Evolutionary conservation across 2,888 invertebrate genomes (phyloP).

Genomic region (Lasioglossum morio): DNA sequence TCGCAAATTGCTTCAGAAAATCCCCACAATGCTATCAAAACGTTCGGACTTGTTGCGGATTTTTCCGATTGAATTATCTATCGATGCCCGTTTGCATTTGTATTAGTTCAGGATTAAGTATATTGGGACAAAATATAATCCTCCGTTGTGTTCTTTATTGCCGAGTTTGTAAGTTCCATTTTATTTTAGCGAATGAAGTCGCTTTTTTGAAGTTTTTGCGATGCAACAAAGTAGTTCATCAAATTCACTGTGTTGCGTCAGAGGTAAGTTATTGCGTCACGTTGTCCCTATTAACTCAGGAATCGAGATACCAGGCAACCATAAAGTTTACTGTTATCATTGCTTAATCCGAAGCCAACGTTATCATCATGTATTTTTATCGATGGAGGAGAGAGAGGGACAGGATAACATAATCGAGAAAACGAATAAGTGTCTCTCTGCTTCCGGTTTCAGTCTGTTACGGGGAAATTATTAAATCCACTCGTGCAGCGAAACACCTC

Average conservation of each 20-base stretch:
- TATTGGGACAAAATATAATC: not conserved
- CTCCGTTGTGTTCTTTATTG: not conserved
- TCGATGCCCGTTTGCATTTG: not conserved
- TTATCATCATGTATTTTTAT: not conserved
- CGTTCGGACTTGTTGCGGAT: not conserved
- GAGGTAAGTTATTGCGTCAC: not conserved
- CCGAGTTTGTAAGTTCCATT: not conserved
- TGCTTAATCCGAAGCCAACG: not conserved
- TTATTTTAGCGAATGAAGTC: not conserved
- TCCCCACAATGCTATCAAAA: not conserved
- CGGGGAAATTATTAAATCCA: too few relatives aligned
- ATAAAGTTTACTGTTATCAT: not conserved
- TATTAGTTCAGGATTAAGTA: not conserved
- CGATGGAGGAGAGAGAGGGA: not conserved
- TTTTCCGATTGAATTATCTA: not conserved
- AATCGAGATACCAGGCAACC: not conserved
- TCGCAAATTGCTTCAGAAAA: not conserved
- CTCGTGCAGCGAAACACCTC: too few relatives aligned
- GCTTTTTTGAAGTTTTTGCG: not conserved
- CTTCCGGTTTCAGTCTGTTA: not conserved
- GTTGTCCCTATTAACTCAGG: not conserved
- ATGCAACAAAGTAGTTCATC: not conserved
- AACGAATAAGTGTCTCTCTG: not conserved
- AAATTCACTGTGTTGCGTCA: not conserved
- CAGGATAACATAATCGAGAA: not conserved